Base-by-base conservation (phyloP, 2,113 vertebrate species). In the Corynorhinus townsendii region DNA sequence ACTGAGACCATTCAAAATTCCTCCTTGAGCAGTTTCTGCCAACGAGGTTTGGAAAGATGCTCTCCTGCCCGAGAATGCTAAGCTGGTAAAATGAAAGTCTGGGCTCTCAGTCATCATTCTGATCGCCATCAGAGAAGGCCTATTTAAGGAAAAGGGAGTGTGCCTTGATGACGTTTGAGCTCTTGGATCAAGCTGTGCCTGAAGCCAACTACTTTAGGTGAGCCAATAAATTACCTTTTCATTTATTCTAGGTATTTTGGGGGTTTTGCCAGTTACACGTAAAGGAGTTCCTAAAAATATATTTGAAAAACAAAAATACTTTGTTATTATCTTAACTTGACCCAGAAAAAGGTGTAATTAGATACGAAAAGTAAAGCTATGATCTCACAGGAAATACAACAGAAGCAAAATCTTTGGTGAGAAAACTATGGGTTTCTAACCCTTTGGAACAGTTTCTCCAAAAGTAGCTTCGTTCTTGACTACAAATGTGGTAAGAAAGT, bases 151-250 rank as follows among this genome's bases (percentile, higher is more conserved):
- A 75, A 54, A 64, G 26, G 64, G 33, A 76, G 11, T 14, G 52
- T 81, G 52, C 35, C 15, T 52, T 45, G 30, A 80, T 33, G 38
- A 81, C 43, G 43, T 71, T 62, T 73, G 90, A 52, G 30, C 47
- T 69, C 76, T 81, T 84, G 56, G 19, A 75, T 94, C 76, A 94
- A 94, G 40, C 77, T 40, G 14, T 90, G 47, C 79, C 93, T 89
- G 92, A 95, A 86, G n/a, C 30, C 73, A 45, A 24, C 1, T 5
- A 33, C 9, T 81, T 75, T 19, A 56, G n/a, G 49, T 81, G 38
- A 17, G 5, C 30, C 20, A 54, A 45, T 35, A 45, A n/a, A 62
- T 68, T 79, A 30, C 71, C 68, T 89, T 86, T 77, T 59, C 82
- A 33, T 86, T 72, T 82, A 49, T 43, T 88, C 49, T 66, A 86